Base-by-base conservation (phyloP, 2,888 invertebrate genomes). In the Amphipyra tragopoginis region DNA sequence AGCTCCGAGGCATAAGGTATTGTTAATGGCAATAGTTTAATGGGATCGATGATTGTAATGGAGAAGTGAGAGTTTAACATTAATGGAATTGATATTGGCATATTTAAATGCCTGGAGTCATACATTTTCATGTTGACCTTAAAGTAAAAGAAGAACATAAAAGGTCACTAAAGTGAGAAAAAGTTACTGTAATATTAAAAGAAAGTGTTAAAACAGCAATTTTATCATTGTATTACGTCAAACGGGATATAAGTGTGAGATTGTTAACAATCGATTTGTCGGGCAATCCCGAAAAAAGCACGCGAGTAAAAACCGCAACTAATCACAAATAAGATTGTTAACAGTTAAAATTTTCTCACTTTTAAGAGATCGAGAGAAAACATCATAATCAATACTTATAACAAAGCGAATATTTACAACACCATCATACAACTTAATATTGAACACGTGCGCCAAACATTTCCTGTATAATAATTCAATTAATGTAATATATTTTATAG, bases 1-100 rank as follows among this genome's bases (percentile, higher is more conserved):
- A 54, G 59, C 72, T 58, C 49, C 45, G 58, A 65, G 55, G 48
- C 56, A 55, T 53, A 9, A 29, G 8, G 38, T 40, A 67, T 73
- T 75, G 60, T 75, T 61, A 48, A 44, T 71, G 26, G 72, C 71
- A 65, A 65, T 58, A 40, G 44, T 56, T 63, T 61, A 75, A 71
- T 71, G 50, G 60, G 43, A 52, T 58, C 57, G 65, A 70, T 61
- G 57, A 75, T 54, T 58, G 71, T 60, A 45, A 75, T 53, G 34
- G 40, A n/a, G 43, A 53, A 50, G 55, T 38, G 65, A 66, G 69
- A 69, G 57, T 48, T 52, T 29, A 56, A 51, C 44, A 61, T 61
- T 67, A 67, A 73, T 56, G 55, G 33, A 53, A 56, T 54, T 58
- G 53, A 65, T 65, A 68, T 52, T 72, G 57, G 39, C 11, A 40